Base-by-base conservation (phyloP, 2,888 invertebrate species). In the Melanchra persicariae region DNA sequence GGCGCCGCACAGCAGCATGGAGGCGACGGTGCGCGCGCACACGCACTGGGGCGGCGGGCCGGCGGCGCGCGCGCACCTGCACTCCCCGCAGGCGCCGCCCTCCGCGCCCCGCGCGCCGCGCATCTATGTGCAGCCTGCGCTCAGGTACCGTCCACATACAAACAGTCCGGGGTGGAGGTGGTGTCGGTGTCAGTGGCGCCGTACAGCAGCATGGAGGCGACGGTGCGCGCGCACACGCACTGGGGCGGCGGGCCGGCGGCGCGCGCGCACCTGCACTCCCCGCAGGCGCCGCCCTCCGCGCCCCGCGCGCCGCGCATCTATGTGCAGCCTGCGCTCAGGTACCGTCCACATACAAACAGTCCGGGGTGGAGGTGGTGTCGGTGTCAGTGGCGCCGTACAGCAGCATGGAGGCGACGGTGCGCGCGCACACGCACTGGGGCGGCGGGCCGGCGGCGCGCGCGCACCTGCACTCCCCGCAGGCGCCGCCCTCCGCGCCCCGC, bases 361-460 rank as follows among this genome's bases (percentile, higher is more conserved):
- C 97, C 0, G 95, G 96, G 87, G 89, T 97, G 55, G 94, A 93
- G 82, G 96, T 97, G 84, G 92, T 65, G 0, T 88, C 88, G 7
- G 87, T 78, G 17, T 89, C 92, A 58, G 94, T 97, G 61, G 90
- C 96, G 6, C 98, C 99, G 0, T 98, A 98, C 90, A 97, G 98
- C 12, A 93, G 96, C 22, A 91, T 98, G 68, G 97, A 97, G 70
- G 97, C 98, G 26, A 97, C 97, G 2, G 96, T 99, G 7, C 97
- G 98, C 47, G 98, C 98, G 1, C 98, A 97, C 89, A 98, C 98
- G 0, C 97, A 97, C 85, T 99, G 99, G 99, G 98, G 98, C 22
- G 97, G 97, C 4, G 97, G 98, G 0, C 94, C 96, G 2, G 96
- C 97, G 24, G 96, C 97, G 0, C 95, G 97, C 0, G 96, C 96